These are phyloP conservation scores for Salpingus planirostris DNA, from an alignment of 2,888 invertebrate species.

Conservation along the genomic window DNA sequence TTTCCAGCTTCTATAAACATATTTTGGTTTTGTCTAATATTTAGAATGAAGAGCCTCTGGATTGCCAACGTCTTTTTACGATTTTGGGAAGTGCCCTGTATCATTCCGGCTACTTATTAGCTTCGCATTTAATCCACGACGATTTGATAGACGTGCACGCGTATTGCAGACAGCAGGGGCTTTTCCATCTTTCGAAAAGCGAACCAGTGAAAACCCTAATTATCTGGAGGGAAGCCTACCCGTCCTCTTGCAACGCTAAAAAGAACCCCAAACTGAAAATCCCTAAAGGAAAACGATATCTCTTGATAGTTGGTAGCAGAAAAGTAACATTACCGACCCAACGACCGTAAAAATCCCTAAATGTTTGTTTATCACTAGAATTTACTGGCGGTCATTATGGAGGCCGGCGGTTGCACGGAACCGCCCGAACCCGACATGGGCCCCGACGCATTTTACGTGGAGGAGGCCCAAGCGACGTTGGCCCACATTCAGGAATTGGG, in stretches of 20 bases:
- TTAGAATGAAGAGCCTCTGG: conserved; percentile 68
- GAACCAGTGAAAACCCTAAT: conserved; percentile 63
- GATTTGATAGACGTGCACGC: conserved; percentile 68
- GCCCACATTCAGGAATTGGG: conserved; percentile 69
- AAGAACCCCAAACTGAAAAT: conserved; percentile 37
- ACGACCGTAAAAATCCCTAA: conserved; percentile 1
- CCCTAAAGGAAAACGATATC: conserved; percentile 60
- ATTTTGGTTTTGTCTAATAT: too few species aligned
- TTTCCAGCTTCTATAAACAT: too few species aligned
- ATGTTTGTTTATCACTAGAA: conserved; percentile 41
- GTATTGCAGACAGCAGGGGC: conserved; percentile 64
- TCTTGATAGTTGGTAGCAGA: conserved; percentile 65
- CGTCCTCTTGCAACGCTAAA: conserved; percentile 42
- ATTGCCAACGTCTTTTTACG: conserved; percentile 60
- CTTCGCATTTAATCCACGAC: conserved; percentile 66
- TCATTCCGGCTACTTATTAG: conserved; percentile 60
- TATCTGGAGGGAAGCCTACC: conserved; percentile 69
- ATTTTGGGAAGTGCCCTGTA: conserved; percentile 47
- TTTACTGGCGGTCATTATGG: conserved; percentile 62
- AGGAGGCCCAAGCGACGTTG: conserved; percentile 82
- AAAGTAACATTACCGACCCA: conserved; percentile 29
- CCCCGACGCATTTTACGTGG: conserved; percentile 78
- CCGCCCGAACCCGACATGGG: conserved; percentile 53
- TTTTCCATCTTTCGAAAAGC: conserved; percentile 57
- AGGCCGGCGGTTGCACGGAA: conserved; percentile 67